phyloP scores from a whole-genome alignment of 2,888 invertebrate genomes.

The Candidula unifasciata region DNA sequence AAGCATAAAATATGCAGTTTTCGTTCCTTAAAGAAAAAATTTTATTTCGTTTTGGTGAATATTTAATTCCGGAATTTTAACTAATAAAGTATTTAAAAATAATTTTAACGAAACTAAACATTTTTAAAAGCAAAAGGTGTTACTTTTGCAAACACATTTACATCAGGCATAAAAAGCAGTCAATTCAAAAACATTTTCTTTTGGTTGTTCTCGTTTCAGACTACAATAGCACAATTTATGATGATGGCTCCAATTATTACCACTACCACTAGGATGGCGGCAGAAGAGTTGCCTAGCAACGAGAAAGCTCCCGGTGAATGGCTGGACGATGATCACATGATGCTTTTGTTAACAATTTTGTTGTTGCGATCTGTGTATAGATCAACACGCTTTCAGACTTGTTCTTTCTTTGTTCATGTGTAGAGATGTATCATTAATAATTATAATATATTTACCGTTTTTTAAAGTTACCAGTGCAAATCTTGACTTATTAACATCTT shows the following conservation, averaged over 20 bases:
- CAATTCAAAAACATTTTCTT: conserved; percentile 16
- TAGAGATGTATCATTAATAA: too few relatives aligned
- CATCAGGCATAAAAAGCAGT: not conserved
- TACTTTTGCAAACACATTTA: not conserved
- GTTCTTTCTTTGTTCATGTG: too few relatives aligned
- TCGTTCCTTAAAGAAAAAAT: too few relatives aligned
- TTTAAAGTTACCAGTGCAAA: too few relatives aligned
- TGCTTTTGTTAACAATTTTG: too few relatives aligned
- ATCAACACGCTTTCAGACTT: too few relatives aligned
- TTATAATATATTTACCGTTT: too few relatives aligned
- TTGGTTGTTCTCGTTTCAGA: conserved; percentile 35
- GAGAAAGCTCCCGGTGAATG: not conserved
- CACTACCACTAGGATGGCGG: conserved; percentile 64
- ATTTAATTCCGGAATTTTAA: not conserved
- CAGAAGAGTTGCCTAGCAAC: conserved; percentile 25
- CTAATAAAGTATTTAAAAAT: not conserved
- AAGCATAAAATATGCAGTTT: too few relatives aligned
- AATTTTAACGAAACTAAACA: not conserved
- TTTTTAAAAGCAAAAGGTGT: not conserved
- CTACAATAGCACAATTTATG: conserved; percentile 51
- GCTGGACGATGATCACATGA: conserved; percentile 31
- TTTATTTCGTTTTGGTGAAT: too few relatives aligned
- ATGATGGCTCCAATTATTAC: conserved; percentile 68
- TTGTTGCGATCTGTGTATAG: too few relatives aligned
- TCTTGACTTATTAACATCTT: too few relatives aligned